Evolutionary conservation across 2,888 invertebrate genomes (phyloP).

Genomic region (Diaprepes abbreviatus): DNA sequence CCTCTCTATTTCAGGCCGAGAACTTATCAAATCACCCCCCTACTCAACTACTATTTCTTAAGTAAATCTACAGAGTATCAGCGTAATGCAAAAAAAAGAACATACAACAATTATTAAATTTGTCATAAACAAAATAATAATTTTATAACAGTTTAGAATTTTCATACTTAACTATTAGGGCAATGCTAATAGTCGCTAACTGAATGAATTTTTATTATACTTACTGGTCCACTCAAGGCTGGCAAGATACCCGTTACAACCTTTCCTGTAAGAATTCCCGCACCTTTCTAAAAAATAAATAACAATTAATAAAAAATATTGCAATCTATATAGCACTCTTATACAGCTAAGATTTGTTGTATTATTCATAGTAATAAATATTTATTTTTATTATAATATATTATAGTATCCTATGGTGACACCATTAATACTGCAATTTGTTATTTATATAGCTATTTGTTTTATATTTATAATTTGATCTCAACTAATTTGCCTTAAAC

Average conservation of each 20-base stretch:
- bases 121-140: too few relatives aligned
- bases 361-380: slow-evolving; percentile 19
- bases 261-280: slow-evolving; percentile 64
- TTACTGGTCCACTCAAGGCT: slow-evolving; percentile 66
- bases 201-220: slow-evolving; percentile 37
- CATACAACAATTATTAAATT: too few relatives aligned
- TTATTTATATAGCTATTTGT: slow-evolving; percentile 11
- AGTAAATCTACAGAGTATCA: too few relatives aligned
- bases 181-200: not conserved
- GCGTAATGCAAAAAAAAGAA: too few relatives aligned
- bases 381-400: slow-evolving; percentile 15
- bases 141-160: too few relatives aligned
- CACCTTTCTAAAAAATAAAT: slow-evolving; percentile 64
- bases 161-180: too few relatives aligned
- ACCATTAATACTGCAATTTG: slow-evolving; percentile 17
- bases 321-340: not conserved
- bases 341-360: not conserved
- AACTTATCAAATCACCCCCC: too few relatives aligned
- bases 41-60: too few relatives aligned
- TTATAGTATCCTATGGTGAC: slow-evolving; percentile 1
- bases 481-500: not conserved
- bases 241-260: slow-evolving; percentile 63
- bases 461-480: not conserved
- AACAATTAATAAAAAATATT: slow-evolving; percentile 2
- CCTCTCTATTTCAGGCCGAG: too few relatives aligned